Percentiles rank a stretch among this genome's conserved stretches.
These are phyloP conservation scores for Caenorhabditis sp. DNA, from an alignment of 2,888 invertebrate genomes.

Conservation along the genomic window DNA sequence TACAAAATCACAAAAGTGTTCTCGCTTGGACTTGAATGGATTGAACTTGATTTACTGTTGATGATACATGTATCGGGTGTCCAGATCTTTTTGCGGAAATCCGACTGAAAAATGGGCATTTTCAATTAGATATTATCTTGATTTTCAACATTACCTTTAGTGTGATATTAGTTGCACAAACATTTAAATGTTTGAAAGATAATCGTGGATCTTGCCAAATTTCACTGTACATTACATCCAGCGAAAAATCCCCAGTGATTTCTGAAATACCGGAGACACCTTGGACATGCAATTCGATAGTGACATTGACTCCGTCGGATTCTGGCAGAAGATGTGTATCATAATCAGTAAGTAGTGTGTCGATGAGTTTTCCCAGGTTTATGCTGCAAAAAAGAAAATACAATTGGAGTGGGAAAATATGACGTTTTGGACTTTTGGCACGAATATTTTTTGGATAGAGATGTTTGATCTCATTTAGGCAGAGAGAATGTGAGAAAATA, in stretches of 20 bases:
- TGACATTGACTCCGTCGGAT: constrained; percentile 70
- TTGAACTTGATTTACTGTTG: constrained; percentile 63
- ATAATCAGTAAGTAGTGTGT: constrained; percentile 63
- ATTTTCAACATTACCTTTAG: constrained; percentile 63
- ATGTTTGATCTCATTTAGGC: too few species aligned
- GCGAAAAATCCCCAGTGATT: constrained; percentile 69
- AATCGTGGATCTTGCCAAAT: constrained; percentile 70
- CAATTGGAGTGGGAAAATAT: background rate
- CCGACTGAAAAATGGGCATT: constrained; percentile 47
- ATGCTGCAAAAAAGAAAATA: constrained; percentile 40
- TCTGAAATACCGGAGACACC: constrained; percentile 70
- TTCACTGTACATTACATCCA: constrained; percentile 71
- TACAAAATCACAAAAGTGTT: constrained; percentile 71
- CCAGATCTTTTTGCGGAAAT: constrained; percentile 70
- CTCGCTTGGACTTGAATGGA: constrained; percentile 69
- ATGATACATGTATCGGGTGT: constrained; percentile 71
- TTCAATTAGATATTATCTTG: too few species aligned
- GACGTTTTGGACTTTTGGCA: background rate
- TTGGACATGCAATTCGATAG: constrained; percentile 71
- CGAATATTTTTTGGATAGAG: background rate
- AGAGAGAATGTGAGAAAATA: background rate
- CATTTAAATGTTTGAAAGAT: constrained; percentile 68
- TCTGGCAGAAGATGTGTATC: constrained; percentile 70
- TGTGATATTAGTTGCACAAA: constrained; percentile 71
- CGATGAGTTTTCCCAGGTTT: constrained; percentile 66